Percentiles rank a stretch among this genome's conserved stretches.
Evolutionary conservation across 2,113 vertebrate genomes (phyloP).

Genomic region (Petromus typicus): DNA sequence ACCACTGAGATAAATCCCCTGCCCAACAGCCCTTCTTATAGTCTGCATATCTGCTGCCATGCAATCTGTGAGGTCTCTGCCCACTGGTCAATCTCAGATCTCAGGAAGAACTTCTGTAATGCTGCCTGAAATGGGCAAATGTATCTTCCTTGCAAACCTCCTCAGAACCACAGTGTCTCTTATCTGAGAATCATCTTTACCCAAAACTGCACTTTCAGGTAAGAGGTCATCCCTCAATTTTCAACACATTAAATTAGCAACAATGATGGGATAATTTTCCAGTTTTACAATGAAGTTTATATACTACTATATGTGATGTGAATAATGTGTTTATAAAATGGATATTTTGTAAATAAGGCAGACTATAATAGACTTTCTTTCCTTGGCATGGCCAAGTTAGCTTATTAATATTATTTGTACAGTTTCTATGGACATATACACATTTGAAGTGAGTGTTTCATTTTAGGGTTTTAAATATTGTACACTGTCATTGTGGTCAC

Average conservation of each 20-base stretch:
- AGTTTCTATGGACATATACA: neutral
- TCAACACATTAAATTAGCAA: neutral
- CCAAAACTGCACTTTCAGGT: neutral
- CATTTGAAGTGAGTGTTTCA: neutral
- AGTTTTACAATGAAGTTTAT: neutral
- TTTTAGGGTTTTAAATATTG: neutral
- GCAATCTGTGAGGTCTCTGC: neutral
- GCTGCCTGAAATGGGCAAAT: neutral
- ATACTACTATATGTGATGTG: neutral
- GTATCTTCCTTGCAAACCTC: neutral
- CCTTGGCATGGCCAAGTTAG: neutral
- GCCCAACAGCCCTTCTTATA: rapidly evolving
- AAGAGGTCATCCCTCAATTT: neutral
- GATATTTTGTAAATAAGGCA: neutral
- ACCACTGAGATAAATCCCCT: no score
- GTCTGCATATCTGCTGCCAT: neutral
- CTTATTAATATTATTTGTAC: neutral
- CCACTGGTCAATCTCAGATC: neutral
- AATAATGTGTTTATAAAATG: neutral
- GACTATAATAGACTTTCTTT: neutral
- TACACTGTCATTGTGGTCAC: neutral
- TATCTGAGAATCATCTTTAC: neutral
- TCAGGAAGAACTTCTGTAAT: neutral
- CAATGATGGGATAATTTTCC: neutral
- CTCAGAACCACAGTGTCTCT: neutral